These are phyloP conservation scores for Jordanella pulchra DNA, from an alignment of 2,797 vertebrate genomes.

Conservation along the genomic window DNA sequence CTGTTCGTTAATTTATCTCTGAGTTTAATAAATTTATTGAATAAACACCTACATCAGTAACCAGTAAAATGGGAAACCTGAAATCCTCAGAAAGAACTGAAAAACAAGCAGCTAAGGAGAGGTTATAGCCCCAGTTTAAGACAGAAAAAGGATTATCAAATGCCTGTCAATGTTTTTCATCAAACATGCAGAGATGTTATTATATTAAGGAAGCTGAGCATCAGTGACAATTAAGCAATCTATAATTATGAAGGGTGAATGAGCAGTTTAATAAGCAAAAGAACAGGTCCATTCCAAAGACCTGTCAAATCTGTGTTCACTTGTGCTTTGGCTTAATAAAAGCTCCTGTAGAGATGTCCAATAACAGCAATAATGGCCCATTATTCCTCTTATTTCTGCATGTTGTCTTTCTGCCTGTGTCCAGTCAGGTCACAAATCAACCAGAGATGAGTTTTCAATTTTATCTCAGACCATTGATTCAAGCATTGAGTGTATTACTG, in stretches of 20 bases:
- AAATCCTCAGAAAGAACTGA: conserved; percentile 30
- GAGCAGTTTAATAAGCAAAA: conserved; percentile 53
- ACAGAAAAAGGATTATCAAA: conserved; percentile 8
- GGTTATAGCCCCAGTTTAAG: conserved; percentile 11
- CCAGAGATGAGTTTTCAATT: conserved; percentile 66
- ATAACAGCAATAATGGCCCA: conserved; percentile 54
- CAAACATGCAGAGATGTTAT: conserved; percentile 14
- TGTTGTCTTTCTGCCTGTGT: conserved; percentile 29
- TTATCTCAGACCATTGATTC: conserved; percentile 63
- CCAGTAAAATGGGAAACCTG: conserved; percentile 61
- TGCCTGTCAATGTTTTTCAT: conserved; percentile 8
- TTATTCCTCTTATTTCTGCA: conserved; percentile 17
- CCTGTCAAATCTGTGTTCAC: conserved; percentile 65
- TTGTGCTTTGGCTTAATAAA: conserved; percentile 52
- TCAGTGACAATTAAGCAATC: conserved; percentile 5
- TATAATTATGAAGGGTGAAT: conserved; percentile 31
- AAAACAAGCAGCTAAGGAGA: conserved; percentile 38
- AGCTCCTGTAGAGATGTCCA: conserved; percentile 44
- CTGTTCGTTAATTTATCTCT: background rate
- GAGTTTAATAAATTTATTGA: conserved; percentile 38
- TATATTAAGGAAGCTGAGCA: background rate
- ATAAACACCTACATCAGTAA: conserved; percentile 45
- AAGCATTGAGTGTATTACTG: conserved; percentile 70
- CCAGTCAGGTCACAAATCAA: conserved; percentile 69
- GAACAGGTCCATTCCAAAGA: conserved; percentile 50